phyloP scores from a whole-genome alignment of 2,113 vertebrate species.

The Corvus moneduloides region DNA sequence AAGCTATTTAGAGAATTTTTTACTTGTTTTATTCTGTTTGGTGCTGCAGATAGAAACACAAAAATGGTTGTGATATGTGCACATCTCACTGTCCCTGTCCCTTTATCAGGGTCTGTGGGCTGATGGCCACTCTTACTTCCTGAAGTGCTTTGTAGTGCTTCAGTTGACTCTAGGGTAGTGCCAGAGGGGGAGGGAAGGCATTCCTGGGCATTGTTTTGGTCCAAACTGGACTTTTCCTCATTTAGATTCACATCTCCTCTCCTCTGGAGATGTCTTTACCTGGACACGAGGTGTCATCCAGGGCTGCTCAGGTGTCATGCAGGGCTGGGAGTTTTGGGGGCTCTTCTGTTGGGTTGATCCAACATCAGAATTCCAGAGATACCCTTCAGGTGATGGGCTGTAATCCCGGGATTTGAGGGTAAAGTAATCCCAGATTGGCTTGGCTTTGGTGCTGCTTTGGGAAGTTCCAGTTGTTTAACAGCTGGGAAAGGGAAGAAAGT shows the following conservation, averaged over 20 bases:
- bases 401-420: background rate
- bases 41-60: background rate
- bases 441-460: background rate
- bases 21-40: background rate
- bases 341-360: background rate
- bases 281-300: accelerated
- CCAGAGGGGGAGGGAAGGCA: background rate
- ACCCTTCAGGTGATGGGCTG: background rate
- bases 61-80: accelerated
- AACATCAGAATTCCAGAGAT: background rate
- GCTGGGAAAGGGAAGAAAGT: background rate
- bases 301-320: background rate
- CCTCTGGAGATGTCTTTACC: background rate
- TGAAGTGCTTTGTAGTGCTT: background rate
- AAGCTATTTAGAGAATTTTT: background rate
- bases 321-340: background rate
- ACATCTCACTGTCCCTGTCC: accelerated
- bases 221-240: background rate
- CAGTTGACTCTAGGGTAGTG: background rate
- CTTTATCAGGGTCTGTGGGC: background rate
- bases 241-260: background rate
- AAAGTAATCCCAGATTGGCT: background rate
- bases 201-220: background rate
- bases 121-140: background rate
- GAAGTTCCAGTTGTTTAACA: background rate